Evolutionary conservation across 1,140 invertebrate species (phyloP).

Genomic region (Cydia pomonella): DNA sequence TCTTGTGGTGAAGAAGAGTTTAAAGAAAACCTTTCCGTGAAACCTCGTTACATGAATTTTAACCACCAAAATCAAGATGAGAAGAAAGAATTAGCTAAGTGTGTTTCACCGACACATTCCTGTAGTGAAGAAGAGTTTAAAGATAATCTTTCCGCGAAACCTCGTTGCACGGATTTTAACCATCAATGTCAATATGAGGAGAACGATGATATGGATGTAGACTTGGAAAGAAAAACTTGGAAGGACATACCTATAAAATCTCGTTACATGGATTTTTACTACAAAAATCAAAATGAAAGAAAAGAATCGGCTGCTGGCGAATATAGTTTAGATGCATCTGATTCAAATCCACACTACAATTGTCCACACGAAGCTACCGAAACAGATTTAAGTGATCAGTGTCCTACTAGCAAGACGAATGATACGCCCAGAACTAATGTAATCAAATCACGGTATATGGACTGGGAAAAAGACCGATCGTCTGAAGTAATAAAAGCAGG

Average conservation of each 20-base stretch:
- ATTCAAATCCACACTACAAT: neutral
- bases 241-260: neutral
- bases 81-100: neutral
- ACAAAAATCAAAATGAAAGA: neutral
- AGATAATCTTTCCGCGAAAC: too few relatives aligned
- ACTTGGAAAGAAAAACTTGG: neutral
- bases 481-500: neutral
- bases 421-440: neutral
- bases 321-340: neutral
- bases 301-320: neutral
- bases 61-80: neutral
- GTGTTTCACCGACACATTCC: neutral
- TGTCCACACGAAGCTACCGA: neutral
- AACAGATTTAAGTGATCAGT: neutral
- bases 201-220: neutral
- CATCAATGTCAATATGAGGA: too few relatives aligned
- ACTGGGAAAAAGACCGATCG: neutral
- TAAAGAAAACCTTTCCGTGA: neutral
- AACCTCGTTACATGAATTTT: neutral
- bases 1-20: neutral
- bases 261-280: conserved; percentile 19
- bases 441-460: conserved; percentile 7
- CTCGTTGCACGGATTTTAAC: too few relatives aligned
- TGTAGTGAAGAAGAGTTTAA: too few relatives aligned
- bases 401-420: neutral